Base-by-base conservation (phyloP, 2,113 vertebrate genomes). In the Stigmatopora argus region DNA sequence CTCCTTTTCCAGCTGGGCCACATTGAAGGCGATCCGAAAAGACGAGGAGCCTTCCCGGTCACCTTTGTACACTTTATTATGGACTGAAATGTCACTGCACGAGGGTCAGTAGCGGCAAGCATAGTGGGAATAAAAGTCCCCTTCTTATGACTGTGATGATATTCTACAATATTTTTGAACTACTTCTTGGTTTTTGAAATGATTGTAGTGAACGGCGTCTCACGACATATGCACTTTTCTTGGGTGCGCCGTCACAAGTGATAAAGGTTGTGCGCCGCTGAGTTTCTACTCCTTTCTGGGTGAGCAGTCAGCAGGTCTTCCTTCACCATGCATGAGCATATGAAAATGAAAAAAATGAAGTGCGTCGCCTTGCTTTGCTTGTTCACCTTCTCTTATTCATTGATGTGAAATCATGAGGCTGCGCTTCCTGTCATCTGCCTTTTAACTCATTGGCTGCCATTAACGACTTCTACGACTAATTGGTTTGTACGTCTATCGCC, bases 11-110 rank as follows among this genome's bases (percentile, higher is more conserved):
- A 99, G 97, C 92, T 99, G 57, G 97, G 97, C 66, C 96, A 99
- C 84, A 93, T 99, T n/a, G 96, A 99, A 44, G 94, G 96, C 14
- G 96, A 99, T 5, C 95, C 95, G 3, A 88, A 89, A 72, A 94
- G 94, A 69, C 92, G 94, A 87, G 97, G 96, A 72, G 97, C 95
- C 1, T 99, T 99, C 67, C 97, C 97, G 0, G 96, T 98, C 14
- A 97, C 95, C 0, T 99, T 99, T 52, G 96, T 99, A 69, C 94
- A 97, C 90, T 97, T 96, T 92, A 94, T 96, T 46, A 87, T 89
- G 17, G 97, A 98, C 83, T 99, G 87, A 95, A 31, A 18, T 48
- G 31, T 57, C 69, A 48, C 51, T 2, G 14, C 12, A 12, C 19
- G 23, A 66, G 64, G 23, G 63, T 62, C 19, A 51, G 49, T 47